A percentile compares a stretch with the other conserved stretches of the same genome.
Evolutionary conservation across 1,140 invertebrate genomes (phyloP).

Genomic region (Drosophila setifemur): DNA sequence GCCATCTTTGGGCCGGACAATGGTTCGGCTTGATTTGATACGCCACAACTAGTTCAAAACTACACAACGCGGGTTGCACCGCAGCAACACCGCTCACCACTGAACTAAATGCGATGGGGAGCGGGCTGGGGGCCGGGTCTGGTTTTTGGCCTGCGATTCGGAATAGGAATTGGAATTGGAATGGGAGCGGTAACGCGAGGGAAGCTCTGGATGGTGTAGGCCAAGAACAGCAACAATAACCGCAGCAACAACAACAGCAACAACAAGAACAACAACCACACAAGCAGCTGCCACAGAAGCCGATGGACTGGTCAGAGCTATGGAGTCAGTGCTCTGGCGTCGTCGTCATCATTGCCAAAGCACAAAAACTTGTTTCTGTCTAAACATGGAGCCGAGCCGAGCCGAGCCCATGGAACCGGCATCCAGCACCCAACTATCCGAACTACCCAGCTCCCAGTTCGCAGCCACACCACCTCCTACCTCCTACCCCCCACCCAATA

Average conservation of each 20-base stretch:
- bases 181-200: background rate
- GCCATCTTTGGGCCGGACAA: constrained; percentile 9
- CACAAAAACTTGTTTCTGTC: constrained; percentile 57
- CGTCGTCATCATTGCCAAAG: constrained; percentile 51
- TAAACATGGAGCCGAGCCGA: constrained; percentile 52
- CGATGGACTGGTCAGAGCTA: constrained; percentile 34
- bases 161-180: background rate
- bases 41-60: constrained; percentile 54
- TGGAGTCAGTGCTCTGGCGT: constrained; percentile 39
- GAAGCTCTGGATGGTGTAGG: constrained; percentile 22
- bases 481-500: constrained; percentile 2
- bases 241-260: too few species aligned
- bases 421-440: too few species aligned
- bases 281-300: constrained; percentile 36
- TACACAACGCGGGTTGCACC: constrained; percentile 42
- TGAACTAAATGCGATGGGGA: constrained; percentile 17
- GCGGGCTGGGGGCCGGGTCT: constrained; percentile 23
- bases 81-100: constrained; percentile 15
- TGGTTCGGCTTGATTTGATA: constrained; percentile 44
- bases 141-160: constrained; percentile 26
- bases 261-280: too few species aligned
- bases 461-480: background rate
- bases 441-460: background rate
- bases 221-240: constrained; percentile 42
- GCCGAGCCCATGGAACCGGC: constrained; percentile 10